Evolutionary conservation across 2,113 vertebrate species (phyloP).

Genomic region (Sceloporus tristichus): DNA sequence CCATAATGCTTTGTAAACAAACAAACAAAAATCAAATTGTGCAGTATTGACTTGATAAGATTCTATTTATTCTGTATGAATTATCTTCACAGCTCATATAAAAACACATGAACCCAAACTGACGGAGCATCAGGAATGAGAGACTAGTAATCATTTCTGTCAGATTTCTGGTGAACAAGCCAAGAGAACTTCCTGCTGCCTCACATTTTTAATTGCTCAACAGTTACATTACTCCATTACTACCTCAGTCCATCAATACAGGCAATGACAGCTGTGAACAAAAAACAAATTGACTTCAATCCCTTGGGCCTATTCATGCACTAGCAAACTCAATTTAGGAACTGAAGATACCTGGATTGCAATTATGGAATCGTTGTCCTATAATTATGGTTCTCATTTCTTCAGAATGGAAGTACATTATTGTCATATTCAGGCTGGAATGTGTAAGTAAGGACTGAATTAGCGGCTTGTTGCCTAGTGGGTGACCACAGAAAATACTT

Average conservation of each 20-base stretch:
- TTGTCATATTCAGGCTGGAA: background rate
- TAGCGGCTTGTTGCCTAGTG: background rate
- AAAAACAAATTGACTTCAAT: slow-evolving; percentile 23
- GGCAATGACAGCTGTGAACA: slow-evolving; percentile 17
- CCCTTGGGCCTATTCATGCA: background rate
- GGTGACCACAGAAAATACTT: slow-evolving; percentile 4
- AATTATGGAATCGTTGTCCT: slow-evolving; percentile 7
- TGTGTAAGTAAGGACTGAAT: background rate
- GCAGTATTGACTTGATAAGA: background rate
- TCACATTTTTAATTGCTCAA: slow-evolving; percentile 38
- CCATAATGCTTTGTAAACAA: background rate
- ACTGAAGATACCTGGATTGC: background rate
- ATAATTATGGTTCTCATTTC: background rate
- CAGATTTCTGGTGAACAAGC: slow-evolving; percentile 1
- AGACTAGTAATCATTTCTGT: slow-evolving; percentile 2
- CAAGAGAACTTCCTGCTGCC: slow-evolving; percentile 26
- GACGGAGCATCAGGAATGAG: slow-evolving; percentile 7
- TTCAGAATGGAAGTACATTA: background rate
- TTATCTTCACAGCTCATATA: background rate
- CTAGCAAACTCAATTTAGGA: slow-evolving; percentile 22
- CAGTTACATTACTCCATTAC: slow-evolving; percentile 10
- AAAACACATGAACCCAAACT: fast-evolving
- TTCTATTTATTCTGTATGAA: background rate
- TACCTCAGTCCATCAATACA: slow-evolving; percentile 29
- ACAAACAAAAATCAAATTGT: background rate